These are phyloP conservation scores for Taenioides sp. DNA, from an alignment of 2,797 vertebrate genomes.

Conservation along the genomic window DNA sequence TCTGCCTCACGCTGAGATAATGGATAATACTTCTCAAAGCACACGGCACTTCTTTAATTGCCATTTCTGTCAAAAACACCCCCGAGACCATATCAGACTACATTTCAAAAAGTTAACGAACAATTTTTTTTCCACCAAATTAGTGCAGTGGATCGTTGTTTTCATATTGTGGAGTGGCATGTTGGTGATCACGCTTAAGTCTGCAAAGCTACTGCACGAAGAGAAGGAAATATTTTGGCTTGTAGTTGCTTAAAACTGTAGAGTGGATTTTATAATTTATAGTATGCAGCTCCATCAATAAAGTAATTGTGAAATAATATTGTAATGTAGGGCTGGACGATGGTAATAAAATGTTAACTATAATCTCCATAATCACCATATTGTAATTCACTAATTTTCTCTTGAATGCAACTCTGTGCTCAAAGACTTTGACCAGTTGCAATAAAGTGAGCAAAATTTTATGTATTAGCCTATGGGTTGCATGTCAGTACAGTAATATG, in stretches of 20 bases:
- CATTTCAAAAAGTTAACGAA: background rate
- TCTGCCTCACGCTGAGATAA: conserved; percentile 19
- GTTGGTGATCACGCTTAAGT: background rate
- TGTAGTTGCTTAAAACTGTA: background rate
- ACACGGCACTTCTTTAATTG: conserved; percentile 13
- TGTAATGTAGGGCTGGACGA: no score
- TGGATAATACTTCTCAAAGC: conserved; percentile 14
- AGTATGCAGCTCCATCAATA: no score
- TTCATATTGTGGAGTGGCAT: background rate
- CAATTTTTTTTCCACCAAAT: background rate
- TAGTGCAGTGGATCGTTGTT: background rate
- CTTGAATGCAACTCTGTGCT: no score
- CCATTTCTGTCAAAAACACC: conserved; percentile 3
- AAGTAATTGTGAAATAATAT: no score
- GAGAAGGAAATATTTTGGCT: background rate
- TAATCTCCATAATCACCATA: no score
- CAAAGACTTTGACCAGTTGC: no score
- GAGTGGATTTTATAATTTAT: background rate
- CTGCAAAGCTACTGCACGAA: background rate
- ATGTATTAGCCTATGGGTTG: no score
- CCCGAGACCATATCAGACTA: background rate
- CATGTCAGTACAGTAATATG: no score
- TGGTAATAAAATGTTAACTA: no score
- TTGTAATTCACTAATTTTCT: no score
- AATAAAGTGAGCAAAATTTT: no score